Evolutionary conservation across 2,797 vertebrate species (phyloP), one percentile per base, ranked within the genome.

Genomic region (Lutjanus campechanus): DNA sequence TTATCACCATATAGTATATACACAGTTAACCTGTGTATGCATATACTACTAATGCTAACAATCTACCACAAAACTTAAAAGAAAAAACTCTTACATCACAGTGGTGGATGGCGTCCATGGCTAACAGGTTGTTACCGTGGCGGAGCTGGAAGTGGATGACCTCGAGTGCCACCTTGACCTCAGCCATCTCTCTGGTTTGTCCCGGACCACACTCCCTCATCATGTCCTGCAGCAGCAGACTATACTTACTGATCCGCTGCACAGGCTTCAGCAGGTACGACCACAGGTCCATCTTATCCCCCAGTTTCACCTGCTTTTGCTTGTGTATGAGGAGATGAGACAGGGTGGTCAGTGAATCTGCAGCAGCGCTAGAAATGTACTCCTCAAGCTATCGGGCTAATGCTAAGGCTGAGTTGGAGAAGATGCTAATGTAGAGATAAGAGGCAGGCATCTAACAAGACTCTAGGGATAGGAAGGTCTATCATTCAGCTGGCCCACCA

Each of bases 181-280:
- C 95, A 4, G 86, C 83, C 65, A 92, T 84, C 87, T 95, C 95
- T 41, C 84, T 89, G 60, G 53, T 81, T 50, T 91, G 90, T 22
- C 63, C 84, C 0, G 77, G 78, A 2, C 92, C 82, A 12, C 95
- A 95, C 68, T 96, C 96, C 68, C 86, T 90, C 89, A 95, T 84
- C 90, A 96, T 93, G 89, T 96, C 96, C 88, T 96, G 96, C 62
- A 97, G 95, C 78, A 97, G 93, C 29, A 97, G 87, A 69, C 93
- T 95, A 92, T 97, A 97, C 81, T 97, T 97, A 85, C 96, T 96
- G 92, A 97, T 96, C 75, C 96, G 91, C 91, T 97, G 96, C 69
- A 97, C 95, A 0, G 96, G 96, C 84, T 96, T 97, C 91, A 97
- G 90, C 68, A 96, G 89, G 84, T 96, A 97, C 0, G 96, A 97